Evolutionary conservation across 2,113 vertebrate species (phyloP), one percentile per base, ranked within the genome.

Genomic region (Anas platyrhynchos): DNA sequence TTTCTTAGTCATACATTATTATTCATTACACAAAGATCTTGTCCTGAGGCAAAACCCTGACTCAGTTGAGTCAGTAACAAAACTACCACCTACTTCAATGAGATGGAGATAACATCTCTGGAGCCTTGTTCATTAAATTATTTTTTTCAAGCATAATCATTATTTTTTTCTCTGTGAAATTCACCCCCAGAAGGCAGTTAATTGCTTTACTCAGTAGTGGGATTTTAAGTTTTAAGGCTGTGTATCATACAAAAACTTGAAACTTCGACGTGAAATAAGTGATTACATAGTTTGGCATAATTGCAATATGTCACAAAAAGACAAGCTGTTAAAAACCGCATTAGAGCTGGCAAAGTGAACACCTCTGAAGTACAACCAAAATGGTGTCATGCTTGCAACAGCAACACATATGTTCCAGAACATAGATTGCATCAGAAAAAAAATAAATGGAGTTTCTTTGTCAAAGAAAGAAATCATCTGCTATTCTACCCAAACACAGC

Each of bases 261-360:
- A 96, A 90, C 72, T 96, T 95, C 65, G 1, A 96, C 88, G 88
- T 96, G 94, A 96, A 97, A 96, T 91, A 96, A 95, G 94, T 97
- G 96, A 96, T 96, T 97, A 97, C 94, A 97, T 96, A 95, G 93
- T 96, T 96, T 95, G 95, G 96, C 96, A 97, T 96, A 97, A 96
- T 95, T 97, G 95, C 95, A 97, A 96, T 95, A 96, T 97, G 94
- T 97, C 94, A 97, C 90, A 91, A 97, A 97, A 96, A 97, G 94
- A 95, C 96, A 96, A 94, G 95, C 96, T 96, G 94, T 97, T 96
- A 96, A 96, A 97, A 96, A 94, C 90, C 94, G 92, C 91, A 91
- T 97, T 96, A 96, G 93, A 96, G 93, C 96, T 96, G 96, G 95
- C 94, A 95, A 97, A 94, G 93, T 97, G 95, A 96, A 97, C 95